These are phyloP conservation scores for Eretmochelys imbricata DNA, from an alignment of 2,113 vertebrate genomes.

Conservation along the genomic window DNA sequence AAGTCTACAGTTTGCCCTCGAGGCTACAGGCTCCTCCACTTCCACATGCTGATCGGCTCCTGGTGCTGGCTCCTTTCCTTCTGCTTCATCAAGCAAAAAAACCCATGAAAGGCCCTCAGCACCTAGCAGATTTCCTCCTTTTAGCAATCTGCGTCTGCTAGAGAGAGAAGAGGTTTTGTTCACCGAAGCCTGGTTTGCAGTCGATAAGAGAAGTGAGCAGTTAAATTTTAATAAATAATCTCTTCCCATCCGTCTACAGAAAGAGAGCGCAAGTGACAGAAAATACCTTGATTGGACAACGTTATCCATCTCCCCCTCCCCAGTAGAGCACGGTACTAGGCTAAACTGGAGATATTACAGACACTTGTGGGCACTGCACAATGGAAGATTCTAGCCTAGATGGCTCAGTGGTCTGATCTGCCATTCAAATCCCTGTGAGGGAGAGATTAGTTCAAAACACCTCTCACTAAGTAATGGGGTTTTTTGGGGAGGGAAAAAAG, in stretches of 20 bases:
- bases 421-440: rapidly evolving
- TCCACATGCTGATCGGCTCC: background rate
- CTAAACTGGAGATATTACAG: rapidly evolving
- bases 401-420: background rate
- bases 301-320: too few species aligned
- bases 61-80: background rate
- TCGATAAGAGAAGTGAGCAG: background rate
- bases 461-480: rapidly evolving
- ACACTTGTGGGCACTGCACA: background rate
- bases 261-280: background rate
- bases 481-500: background rate
- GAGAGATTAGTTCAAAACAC: background rate
- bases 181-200: rapidly evolving
- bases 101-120: background rate
- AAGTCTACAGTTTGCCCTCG: background rate
- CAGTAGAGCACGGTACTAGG: too few species aligned
- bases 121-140: background rate
- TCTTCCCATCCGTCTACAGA: background rate
- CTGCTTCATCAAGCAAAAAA: background rate
- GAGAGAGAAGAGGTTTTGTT: background rate
- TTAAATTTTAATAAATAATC: too few species aligned
- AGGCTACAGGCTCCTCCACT: background rate
- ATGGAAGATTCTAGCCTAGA: rapidly evolving
- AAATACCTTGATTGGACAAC: rapidly evolving
- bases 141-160: background rate